Percentiles rank a stretch among this genome's conserved stretches.
phyloP scores from a whole-genome alignment of 2,797 vertebrate genomes.

The Aviceda cuculoides region DNA sequence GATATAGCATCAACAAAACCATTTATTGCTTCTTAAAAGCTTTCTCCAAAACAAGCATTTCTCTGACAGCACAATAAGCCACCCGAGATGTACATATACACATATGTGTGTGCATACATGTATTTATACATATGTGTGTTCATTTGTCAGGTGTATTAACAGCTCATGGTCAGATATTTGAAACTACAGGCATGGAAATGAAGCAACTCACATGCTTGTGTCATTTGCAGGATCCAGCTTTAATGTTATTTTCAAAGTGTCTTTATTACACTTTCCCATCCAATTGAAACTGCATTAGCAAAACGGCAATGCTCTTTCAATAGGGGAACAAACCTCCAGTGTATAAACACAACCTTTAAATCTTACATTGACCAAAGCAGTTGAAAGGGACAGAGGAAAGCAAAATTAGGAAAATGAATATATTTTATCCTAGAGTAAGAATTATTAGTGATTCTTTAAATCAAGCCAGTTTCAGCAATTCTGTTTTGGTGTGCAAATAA shows the following conservation, averaged over 20 bases:
- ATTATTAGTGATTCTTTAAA: neutral
- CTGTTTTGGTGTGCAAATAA: neutral
- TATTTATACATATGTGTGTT: neutral
- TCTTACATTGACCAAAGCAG: neutral
- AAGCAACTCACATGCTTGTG: neutral
- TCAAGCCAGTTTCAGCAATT: neutral
- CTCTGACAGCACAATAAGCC: neutral
- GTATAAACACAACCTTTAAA: neutral
- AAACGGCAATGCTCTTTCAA: neutral
- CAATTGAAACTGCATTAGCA: neutral
- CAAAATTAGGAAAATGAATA: neutral
- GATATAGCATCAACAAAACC: neutral
- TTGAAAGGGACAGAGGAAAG: neutral
- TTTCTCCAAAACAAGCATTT: neutral
- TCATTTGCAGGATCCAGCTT: neutral
- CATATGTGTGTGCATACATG: too few species aligned
- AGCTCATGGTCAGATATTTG: neutral
- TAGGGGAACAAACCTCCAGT: neutral
- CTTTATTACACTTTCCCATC: neutral
- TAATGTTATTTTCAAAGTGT: neutral
- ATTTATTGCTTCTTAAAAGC: neutral
- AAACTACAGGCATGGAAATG: neutral
- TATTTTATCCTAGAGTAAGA: neutral
- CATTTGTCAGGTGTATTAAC: neutral
- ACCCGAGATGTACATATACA: neutral